Evolutionary conservation across 2,113 vertebrate genomes (phyloP), one percentile per base, ranked within the genome.

Genomic region (Ailurus styani): DNA sequence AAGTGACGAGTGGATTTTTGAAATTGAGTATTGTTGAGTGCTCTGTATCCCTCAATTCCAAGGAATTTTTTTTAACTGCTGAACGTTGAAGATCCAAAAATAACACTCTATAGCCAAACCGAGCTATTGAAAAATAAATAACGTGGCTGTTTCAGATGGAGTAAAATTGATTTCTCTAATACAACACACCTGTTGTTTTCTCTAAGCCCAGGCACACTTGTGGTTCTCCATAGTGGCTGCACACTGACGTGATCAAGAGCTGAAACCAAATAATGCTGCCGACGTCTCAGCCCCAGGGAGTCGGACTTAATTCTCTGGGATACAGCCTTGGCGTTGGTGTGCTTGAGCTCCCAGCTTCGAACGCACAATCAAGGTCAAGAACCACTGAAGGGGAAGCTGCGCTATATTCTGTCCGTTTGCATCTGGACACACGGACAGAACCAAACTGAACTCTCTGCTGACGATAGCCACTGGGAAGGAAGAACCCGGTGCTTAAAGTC

Each of bases 331-430:
- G 14, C 15, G 1, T 20, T 11, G 18, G 4, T 29, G 21, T 1
- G 21, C 25, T 20, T 25, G 5, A 70, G 13, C 20, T 54, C 54
- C 25, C 3, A 3, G 34, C 21, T 15, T 81, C 50, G 7, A 9
- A 23, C 2, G 27, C 1, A 1, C 0, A 2, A 1, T 2, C 1
- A 14, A 25, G 23, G 42, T 4, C 4, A 15, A 70, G 50, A 50
- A 14, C 20, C n/a, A 5, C 4, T 1, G n/a, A 14, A 2, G 4
- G 3, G 37, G 21, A 62, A 5, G 42, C 25, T 29, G 25, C 1
- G 0, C 4, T 21, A 42, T 11, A 6, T 1, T 54, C 9, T 17
- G 4, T 13, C 34, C 17, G 0, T 50, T 20, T 57, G 23, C 37
- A 60, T 25, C 77, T 62, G 21, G 60, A n/a, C 42, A 37, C 42